Percentiles rank a stretch among this genome's conserved stretches.
Evolutionary conservation across 2,888 invertebrate genomes (phyloP).

Genomic region (Diarsia dahlii): DNA sequence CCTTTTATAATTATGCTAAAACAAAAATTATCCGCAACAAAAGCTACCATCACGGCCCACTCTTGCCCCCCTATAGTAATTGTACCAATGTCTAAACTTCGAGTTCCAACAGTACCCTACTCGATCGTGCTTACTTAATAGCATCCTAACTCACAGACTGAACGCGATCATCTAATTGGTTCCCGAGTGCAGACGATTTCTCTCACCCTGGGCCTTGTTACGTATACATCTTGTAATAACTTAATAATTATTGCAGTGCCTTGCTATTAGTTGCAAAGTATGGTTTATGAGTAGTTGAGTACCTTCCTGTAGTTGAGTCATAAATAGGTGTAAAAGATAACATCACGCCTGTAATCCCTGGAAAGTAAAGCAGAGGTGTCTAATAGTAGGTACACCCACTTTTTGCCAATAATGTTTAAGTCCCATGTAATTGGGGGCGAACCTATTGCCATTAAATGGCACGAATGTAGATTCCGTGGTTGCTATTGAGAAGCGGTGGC

Average conservation of each 20-base stretch:
- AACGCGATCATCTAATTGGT: conserved; percentile 74
- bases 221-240: conserved; percentile 27
- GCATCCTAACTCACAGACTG: conserved; percentile 55
- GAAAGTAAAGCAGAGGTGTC: not conserved
- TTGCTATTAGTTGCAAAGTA: conserved; percentile 17
- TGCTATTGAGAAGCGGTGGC: too few relatives aligned
- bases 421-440: too few relatives aligned
- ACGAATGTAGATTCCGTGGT: too few relatives aligned
- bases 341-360: not conserved
- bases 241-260: conserved; percentile 33
- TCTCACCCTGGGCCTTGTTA: conserved; percentile 55
- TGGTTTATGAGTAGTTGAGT: conserved; percentile 5
- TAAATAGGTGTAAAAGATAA: not conserved
- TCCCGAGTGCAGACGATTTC: conserved; percentile 67
- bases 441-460: too few relatives aligned
- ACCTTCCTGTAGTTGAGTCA: conserved; percentile 22
- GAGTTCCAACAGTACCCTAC: conserved; percentile 50
- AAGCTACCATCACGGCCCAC: too few relatives aligned
- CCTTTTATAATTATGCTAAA: too few relatives aligned
- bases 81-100: not conserved
- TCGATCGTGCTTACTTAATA: conserved; percentile 67
- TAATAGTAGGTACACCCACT: not conserved
- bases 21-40: too few relatives aligned
- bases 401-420: not conserved
- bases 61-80: too few relatives aligned